phyloP scores from a whole-genome alignment of 2,888 invertebrate genomes.

The Lysandra coridon region DNA sequence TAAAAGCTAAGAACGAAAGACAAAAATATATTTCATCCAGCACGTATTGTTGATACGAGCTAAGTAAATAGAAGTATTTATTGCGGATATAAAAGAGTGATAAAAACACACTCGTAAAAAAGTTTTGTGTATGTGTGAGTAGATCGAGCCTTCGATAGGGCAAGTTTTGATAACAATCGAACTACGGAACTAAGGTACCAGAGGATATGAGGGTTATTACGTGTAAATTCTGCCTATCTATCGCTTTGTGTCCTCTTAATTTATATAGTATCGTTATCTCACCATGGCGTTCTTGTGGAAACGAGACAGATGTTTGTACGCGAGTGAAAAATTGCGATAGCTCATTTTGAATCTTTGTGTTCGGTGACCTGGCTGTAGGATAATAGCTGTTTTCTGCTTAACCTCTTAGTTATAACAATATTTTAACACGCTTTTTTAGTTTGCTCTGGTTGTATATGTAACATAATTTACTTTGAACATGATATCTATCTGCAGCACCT shows the following conservation, averaged over 20 bases:
- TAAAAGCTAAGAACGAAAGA: not conserved
- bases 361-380: no score
- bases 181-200: not conserved
- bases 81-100: slow-evolving; percentile 10
- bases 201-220: not conserved
- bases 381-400: no score
- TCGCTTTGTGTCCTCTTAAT: not conserved
- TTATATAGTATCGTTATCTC: no score
- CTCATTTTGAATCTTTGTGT: no score
- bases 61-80: slow-evolving; percentile 20
- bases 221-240: not conserved
- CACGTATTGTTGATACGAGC: not conserved
- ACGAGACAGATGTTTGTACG: no score
- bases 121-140: not conserved
- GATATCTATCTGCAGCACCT: no score
- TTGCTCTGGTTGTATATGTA: no score
- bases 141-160: not conserved
- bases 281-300: no score
- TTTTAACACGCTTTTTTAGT: no score
- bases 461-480: no score
- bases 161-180: slow-evolving; percentile 20
- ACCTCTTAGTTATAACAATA: no score
- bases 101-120: slow-evolving; percentile 7
- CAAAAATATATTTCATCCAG: not conserved
- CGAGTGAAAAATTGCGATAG: no score